Evolutionary conservation across 2,888 invertebrate genomes (phyloP).

Genomic region (Leistus spinibarbis): DNA sequence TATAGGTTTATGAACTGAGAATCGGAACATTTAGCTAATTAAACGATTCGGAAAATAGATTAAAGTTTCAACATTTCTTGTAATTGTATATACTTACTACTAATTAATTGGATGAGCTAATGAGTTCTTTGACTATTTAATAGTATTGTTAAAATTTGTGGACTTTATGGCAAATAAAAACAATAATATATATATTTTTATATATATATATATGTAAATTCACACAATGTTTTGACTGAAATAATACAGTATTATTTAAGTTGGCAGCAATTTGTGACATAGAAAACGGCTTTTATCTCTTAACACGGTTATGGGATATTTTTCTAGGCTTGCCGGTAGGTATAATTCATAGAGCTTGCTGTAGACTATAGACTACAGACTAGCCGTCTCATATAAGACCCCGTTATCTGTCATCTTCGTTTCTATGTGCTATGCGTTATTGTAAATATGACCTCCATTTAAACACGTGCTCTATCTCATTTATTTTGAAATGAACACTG

Average conservation of each 20-base stretch:
- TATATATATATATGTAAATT: no score
- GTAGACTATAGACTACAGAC: background rate
- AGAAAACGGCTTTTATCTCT: background rate
- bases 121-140: background rate
- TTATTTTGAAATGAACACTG: no score
- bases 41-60: background rate
- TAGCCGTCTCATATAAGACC: background rate
- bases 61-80: background rate
- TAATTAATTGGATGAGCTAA: background rate
- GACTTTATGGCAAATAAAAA: background rate
- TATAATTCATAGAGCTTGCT: background rate
- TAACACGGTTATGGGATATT: background rate
- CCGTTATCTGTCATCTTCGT: background rate
- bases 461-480: background rate
- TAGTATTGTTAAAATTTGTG: background rate
- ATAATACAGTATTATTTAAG: background rate
- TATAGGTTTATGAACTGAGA: background rate
- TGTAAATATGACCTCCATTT: background rate
- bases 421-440: background rate
- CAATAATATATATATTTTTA: no score
- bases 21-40: background rate
- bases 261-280: background rate
- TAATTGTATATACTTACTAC: background rate
- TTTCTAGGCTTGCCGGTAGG: background rate
- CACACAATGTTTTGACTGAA: background rate